Evolutionary conservation across 2,888 invertebrate species (phyloP).

Genomic region (Trichopoda pennipes): DNA sequence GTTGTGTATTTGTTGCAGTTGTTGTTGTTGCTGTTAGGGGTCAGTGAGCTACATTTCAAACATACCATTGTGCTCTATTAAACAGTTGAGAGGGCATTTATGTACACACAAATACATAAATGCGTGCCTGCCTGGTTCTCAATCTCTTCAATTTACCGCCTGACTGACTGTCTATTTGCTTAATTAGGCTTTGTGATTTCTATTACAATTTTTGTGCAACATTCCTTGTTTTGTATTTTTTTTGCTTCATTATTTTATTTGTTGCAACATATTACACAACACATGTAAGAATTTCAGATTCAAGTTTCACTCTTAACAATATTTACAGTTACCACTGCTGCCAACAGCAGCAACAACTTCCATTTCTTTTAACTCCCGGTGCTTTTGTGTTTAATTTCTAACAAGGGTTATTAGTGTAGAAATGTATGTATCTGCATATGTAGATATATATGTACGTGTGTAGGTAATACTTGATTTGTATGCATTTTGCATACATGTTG

Average conservation of each 20-base stretch:
- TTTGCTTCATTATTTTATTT: neutral
- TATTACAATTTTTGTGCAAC: constrained; percentile 28
- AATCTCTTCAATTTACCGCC: neutral
- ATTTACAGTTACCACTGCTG: neutral
- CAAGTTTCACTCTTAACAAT: constrained; percentile 25
- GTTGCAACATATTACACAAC: neutral
- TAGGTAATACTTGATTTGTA: neutral
- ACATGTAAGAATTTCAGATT: constrained; percentile 11
- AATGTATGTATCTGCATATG: too few species aligned
- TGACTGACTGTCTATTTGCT: constrained; percentile 36
- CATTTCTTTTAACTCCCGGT: neutral
- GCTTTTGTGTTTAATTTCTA: neutral
- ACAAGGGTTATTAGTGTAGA: neutral
- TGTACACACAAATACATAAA: neutral
- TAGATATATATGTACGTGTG: too few species aligned
- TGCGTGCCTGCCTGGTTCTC: neutral
- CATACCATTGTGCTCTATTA: constrained; percentile 8
- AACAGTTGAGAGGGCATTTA: neutral
- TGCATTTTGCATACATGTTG: neutral
- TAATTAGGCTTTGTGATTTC: constrained; percentile 60
- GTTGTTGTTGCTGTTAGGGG: constrained; percentile 40
- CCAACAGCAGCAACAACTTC: neutral
- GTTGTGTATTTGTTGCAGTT: constrained; percentile 48
- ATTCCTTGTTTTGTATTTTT: too few species aligned
- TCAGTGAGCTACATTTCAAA: constrained; percentile 54